These are phyloP conservation scores for Dromaius novaehollandiae DNA, from an alignment of 2,113 vertebrate genomes.

Conservation along the genomic window DNA sequence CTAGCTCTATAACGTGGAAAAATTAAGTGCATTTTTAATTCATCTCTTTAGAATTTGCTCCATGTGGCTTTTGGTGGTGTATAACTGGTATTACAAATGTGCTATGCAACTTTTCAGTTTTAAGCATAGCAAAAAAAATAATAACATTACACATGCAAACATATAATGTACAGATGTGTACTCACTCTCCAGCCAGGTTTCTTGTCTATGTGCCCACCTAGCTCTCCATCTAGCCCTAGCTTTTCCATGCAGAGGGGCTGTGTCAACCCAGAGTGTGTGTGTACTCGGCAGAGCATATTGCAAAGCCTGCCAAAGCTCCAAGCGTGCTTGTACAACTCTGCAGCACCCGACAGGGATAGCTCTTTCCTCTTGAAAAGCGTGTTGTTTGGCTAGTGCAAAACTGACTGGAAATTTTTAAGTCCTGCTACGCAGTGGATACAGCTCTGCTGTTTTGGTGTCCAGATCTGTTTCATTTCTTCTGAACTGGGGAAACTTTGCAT, in stretches of 20 bases:
- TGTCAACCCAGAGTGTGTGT: fast-evolving
- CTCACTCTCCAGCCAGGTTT: neutral
- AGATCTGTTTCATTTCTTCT: fast-evolving
- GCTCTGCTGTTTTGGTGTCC: neutral
- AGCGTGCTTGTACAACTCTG: neutral
- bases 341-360: neutral
- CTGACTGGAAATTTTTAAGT: neutral
- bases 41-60: neutral
- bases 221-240: neutral
- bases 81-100: neutral
- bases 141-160: neutral
- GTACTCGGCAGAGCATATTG: neutral
- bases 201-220: neutral
- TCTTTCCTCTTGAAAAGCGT: neutral
- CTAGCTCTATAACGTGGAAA: neutral
- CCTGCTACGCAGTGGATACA: neutral
- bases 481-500: fast-evolving
- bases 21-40: constrained; percentile 55
- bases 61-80: neutral
- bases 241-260: neutral
- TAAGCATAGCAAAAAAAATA: neutral
- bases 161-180: neutral
- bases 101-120: neutral
- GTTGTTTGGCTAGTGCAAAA: fast-evolving
- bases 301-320: neutral